Conservation (phyloP, 2,113 vertebrate genomes). For the Rhizomys pruinosus region DNA sequence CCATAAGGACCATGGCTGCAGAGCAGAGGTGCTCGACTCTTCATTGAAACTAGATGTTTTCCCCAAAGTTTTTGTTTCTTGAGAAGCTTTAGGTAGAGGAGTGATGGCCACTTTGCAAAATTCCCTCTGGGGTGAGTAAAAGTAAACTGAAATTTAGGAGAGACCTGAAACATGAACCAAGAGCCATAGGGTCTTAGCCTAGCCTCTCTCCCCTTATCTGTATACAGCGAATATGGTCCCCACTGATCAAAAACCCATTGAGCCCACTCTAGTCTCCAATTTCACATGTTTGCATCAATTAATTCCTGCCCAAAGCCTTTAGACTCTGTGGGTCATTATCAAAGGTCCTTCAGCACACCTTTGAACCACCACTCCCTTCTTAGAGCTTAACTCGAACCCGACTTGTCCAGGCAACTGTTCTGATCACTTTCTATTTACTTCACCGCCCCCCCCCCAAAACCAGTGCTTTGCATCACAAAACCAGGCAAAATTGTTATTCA, state of each 20-base stretch:
- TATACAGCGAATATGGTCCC: background rate
- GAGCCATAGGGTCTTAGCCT: background rate
- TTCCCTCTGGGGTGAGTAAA: background rate
- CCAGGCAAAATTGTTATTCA: background rate
- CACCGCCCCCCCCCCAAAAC: background rate
- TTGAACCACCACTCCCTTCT: background rate
- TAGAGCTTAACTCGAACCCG: background rate
- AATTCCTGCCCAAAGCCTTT: background rate
- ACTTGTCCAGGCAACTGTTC: background rate
- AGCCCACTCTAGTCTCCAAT: background rate
- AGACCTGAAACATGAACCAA: background rate
- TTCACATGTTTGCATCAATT: background rate
- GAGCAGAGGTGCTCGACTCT: background rate
- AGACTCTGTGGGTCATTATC: background rate
- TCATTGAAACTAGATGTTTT: background rate
- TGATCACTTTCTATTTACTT: background rate
- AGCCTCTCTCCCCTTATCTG: background rate
- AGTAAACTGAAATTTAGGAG: background rate
- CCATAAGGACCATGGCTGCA: background rate
- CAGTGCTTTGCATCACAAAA: background rate
- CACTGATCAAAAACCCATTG: too few relatives aligned
- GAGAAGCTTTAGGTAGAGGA: background rate
- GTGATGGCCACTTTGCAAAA: background rate
- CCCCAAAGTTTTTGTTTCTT: conserved; percentile 4
- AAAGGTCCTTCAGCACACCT: background rate